A percentile compares a stretch with the other conserved stretches of the same genome.
These are phyloP conservation scores for Paramuricea clavata DNA, from an alignment of 92 coral and sea anemone species.

Conservation along the genomic window DNA sequence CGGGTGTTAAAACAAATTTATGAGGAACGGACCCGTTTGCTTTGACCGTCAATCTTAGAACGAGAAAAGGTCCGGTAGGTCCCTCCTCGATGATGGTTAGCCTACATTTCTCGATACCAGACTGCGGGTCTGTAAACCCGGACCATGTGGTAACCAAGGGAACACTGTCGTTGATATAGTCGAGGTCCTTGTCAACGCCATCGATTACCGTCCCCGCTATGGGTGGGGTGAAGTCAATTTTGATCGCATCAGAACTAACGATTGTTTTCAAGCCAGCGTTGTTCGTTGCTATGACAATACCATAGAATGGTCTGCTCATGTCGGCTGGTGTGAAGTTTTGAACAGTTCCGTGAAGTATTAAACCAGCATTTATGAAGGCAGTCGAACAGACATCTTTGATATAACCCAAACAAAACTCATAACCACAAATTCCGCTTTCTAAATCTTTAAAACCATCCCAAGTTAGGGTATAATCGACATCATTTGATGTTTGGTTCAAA, in stretches of 20 bases:
- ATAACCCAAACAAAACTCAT: slow-evolving; percentile 80
- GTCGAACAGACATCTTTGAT: slow-evolving; percentile 72
- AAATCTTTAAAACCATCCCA: slow-evolving; percentile 80
- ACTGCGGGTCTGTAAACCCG: slow-evolving; percentile 79
- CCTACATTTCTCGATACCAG: slow-evolving; percentile 76
- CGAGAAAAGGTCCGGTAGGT: neutral
- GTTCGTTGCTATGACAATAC: slow-evolving; percentile 76
- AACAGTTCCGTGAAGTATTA: slow-evolving; percentile 62
- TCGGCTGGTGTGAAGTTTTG: slow-evolving; percentile 73
- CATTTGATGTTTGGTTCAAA: slow-evolving; percentile 59
- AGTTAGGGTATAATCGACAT: slow-evolving; percentile 69
- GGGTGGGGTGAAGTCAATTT: slow-evolving; percentile 85
- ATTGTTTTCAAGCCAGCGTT: slow-evolving; percentile 80
- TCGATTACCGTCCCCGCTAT: slow-evolving; percentile 83
- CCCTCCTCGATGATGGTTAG: slow-evolving; percentile 75
- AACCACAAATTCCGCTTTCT: slow-evolving; percentile 78
- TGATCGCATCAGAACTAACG: slow-evolving; percentile 75
- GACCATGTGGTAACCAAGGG: slow-evolving; percentile 75
- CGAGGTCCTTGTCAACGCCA: slow-evolving; percentile 73
- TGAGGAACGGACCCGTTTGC: slow-evolving; percentile 67
- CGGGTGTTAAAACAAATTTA: slow-evolving; percentile 78
- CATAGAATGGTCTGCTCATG: slow-evolving; percentile 65
- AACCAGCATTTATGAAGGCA: slow-evolving; percentile 39
- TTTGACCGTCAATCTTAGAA: slow-evolving; percentile 66
- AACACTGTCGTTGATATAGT: slow-evolving; percentile 68